Base-by-base conservation (phyloP, 2,113 vertebrate species). In the Myiopsitta monachus region DNA sequence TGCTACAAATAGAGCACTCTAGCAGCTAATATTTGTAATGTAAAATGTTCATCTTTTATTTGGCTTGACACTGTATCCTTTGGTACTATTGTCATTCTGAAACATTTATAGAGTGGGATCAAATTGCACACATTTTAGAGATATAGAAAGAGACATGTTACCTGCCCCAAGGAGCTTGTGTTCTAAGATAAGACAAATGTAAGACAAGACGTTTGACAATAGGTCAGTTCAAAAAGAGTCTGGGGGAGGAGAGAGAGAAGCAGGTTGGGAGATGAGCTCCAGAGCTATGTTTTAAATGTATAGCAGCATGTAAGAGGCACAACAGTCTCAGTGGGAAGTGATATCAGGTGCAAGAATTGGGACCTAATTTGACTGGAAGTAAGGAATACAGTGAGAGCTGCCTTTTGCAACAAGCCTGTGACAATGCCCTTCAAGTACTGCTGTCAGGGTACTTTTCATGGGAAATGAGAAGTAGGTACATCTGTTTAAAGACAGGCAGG, bases 31-130 rank as follows among this genome's bases (percentile, higher is more conserved):
- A 91, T 93, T 94, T 95, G 87, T 66, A 90, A 61, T 80, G 52
- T 64, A 88, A 94, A 93, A 85, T 88, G 59, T 92, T 96, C 19
- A 11, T 68, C 63, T 94, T 94, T 94, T 86, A 94, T 95, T 77
- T 88, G 90, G 57, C 17, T 44, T 95, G 91, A 95, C 86, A 72
- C 78, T 80, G 44, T 66, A 79, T 87, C 69, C 80, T 94, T 68
- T 83, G 57, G 54, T 92, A 66, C 52, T 76, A 6, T 81, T 83
- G 91, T 88, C 94, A 86, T 63, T 88, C 54, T 91, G 62, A 95
- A 96, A 91, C 47, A 68, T 96, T 96, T 79, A 94, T 79, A 33
- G 41, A 87, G 38, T 49, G 83, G 75, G 39, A 94, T 93, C 66
- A 88, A 95, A 84, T 92, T 3, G 3, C 31, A 86, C 17, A 24